Percentiles rank a stretch among this genome's conserved stretches.
These are phyloP conservation scores for Halcyon chelicuti DNA, from an alignment of 2,797 vertebrate species.

Conservation along the genomic window DNA sequence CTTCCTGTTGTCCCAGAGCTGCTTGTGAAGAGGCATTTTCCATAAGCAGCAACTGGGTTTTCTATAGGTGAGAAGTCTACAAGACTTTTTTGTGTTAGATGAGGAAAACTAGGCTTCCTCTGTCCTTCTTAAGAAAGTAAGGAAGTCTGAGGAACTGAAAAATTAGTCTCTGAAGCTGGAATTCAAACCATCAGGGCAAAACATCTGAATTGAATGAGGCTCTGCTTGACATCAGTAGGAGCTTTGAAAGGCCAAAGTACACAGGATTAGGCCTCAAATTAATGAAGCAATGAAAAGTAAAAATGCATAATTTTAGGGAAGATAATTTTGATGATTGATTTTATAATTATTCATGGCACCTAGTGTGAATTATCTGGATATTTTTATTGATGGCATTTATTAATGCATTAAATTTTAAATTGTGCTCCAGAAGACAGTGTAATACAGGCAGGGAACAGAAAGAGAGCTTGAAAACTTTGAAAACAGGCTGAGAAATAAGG, in stretches of 20 bases:
- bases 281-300: conserved; percentile 61
- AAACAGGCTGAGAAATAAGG: not conserved
- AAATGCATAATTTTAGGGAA: conserved; percentile 58
- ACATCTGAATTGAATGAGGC: conserved; percentile 46
- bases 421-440: conserved; percentile 23
- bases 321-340: conserved; percentile 67
- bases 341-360: conserved; percentile 64
- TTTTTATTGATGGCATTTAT: conserved; percentile 71
- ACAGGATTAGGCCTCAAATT: conserved; percentile 42
- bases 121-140: not conserved
- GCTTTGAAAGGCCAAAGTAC: not conserved
- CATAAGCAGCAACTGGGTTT: not conserved
- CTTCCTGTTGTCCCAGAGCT: not conserved
- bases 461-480: not conserved
- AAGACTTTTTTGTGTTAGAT: not conserved
- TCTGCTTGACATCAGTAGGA: conserved; percentile 50
- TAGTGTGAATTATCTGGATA: conserved; percentile 55
- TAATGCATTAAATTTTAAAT: conserved; percentile 73
- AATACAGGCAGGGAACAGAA: conserved; percentile 14
- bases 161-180: not conserved
- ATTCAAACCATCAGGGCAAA: conserved; percentile 15
- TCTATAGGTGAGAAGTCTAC: not conserved
- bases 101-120: not conserved
- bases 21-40: not conserved
- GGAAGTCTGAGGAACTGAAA: not conserved